phyloP scores from a whole-genome alignment of 2,888 invertebrate species.

The Drosophila aldrichi region DNA sequence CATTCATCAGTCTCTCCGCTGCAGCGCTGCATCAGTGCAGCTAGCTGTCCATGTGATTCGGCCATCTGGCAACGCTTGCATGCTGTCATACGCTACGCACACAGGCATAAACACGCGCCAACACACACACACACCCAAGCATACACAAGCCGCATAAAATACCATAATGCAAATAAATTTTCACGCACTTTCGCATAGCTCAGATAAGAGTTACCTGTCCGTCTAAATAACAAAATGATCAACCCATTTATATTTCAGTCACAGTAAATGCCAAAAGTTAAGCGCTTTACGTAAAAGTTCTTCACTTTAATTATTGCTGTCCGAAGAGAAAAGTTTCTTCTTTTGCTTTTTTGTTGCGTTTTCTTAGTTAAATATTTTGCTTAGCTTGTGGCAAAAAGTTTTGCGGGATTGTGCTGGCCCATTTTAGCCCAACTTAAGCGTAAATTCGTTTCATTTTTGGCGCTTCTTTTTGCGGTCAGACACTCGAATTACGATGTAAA shows the following conservation, averaged over 20 bases:
- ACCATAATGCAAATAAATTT: conserved; percentile 34
- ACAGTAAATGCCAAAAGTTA: conserved; percentile 43
- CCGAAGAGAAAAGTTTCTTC: conserved; percentile 53
- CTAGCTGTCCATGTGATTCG: neutral
- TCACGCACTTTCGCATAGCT: conserved; percentile 3
- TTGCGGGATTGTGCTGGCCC: conserved; percentile 22
- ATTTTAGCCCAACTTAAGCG: conserved; percentile 29
- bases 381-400: conserved; percentile 27
- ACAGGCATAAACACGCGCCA: neutral
- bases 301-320: conserved; percentile 51
- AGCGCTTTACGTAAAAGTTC: conserved; percentile 37
- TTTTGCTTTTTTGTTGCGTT: conserved; percentile 27
- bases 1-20: conserved; percentile 12
- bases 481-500: conserved; percentile 42
- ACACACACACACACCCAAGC: neutral
- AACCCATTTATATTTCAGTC: conserved; percentile 4
- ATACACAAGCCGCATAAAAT: neutral
- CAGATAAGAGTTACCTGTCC: conserved; percentile 7
- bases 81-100: conserved; percentile 8
- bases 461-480: conserved; percentile 23
- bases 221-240: conserved; percentile 12
- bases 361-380: conserved; percentile 39
- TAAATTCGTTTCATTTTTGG: conserved; percentile 42
- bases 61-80: conserved; percentile 13
- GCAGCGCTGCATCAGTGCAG: conserved; percentile 2